Base-by-base conservation (phyloP, 2,888 invertebrate species). In the Xanthostigma xanthostigma region DNA sequence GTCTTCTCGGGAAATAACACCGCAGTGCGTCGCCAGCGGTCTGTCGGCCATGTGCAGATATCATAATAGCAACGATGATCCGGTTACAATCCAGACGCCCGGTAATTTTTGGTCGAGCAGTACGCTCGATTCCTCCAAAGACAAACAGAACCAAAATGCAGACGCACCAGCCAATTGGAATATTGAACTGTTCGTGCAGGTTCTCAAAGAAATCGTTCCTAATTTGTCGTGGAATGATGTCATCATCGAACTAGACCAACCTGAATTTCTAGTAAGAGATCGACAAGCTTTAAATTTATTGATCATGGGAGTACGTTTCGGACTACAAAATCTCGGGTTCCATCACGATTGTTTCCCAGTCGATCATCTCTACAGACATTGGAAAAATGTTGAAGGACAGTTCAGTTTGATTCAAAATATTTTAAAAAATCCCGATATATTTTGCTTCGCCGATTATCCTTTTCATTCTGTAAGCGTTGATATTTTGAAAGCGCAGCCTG, bases 321-420 rank as follows among this genome's bases (percentile, higher is more conserved):
- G 92, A 8, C 75, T 90, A 14, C 86, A 88, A 62, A 78, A 79
- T 53, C 80, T 82, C 53, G 71, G 72, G 36, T 81, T 81, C 52
- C 81, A 79, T 59, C 79, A 78, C 0, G 72, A 78, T 36, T 80
- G 80, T 45, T 90, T 91, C 59, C 96, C 96, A 0, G 81, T 94
- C 17, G 92, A 94, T 62, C 79, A 84, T 56, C 74, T 94, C 53
- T 96, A 92, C 66, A 79, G 89, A 41, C 80, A 84, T 53, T 98
- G 97, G 97, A 85, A 85, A 50, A 91, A 94, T 67, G 75, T 87
- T 17, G 94, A 96, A 63, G 91, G 93, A 41, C 95, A 89, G 71
- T 79, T 95, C 64, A 92, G 91, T 52, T 75, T 95, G 55, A 76
- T 96, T 39, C 79, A 84, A 52, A 83, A 85, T 56, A 85, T 94